phyloP scores from a whole-genome alignment of 2,888 invertebrate genomes.

The Shargacucullia verbasci region DNA sequence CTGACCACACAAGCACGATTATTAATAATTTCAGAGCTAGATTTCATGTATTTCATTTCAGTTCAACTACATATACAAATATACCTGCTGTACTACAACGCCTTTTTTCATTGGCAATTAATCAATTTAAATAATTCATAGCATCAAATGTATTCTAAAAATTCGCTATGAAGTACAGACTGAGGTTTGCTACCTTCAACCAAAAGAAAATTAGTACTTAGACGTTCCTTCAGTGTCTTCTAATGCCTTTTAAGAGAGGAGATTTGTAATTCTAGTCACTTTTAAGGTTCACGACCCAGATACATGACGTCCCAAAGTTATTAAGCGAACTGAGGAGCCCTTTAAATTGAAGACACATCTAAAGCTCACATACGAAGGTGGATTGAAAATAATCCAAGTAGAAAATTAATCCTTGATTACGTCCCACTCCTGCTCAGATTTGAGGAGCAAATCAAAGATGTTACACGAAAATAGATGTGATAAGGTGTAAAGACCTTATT shows the following conservation, averaged over 20 bases:
- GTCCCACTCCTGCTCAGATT: conserved; percentile 75
- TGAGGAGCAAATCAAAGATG: conserved; percentile 66
- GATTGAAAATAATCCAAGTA: conserved; percentile 88
- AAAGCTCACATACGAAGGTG: conserved; percentile 81
- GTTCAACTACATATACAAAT: conserved; percentile 24
- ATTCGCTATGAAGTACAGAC: neutral
- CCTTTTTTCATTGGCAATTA: conserved; percentile 7
- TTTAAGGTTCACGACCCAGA: conserved; percentile 49
- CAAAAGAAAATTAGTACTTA: conserved; percentile 8
- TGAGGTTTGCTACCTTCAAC: neutral
- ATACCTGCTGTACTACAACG: neutral
- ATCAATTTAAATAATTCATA: conserved; percentile 15
- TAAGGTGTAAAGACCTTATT: neutral
- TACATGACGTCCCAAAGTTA: conserved; percentile 66
- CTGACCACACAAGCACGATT: conserved; percentile 18
- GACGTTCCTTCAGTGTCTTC: neutral
- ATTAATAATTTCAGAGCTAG: conserved; percentile 21
- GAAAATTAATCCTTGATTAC: conserved; percentile 89
- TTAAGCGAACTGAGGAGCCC: conserved; percentile 70
- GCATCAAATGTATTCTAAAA: conserved; percentile 2
- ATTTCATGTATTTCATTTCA: conserved; percentile 15
- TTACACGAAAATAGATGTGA: conserved; percentile 55
- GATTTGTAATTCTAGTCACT: conserved; percentile 21
- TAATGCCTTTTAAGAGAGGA: conserved; percentile 1
- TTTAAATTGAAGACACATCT: conserved; percentile 82